A percentile compares a stretch with the other conserved stretches of the same genome.
Conservation (phyloP, 2,113 vertebrate species). For the Ophthalmolycus amberensis region DNA sequence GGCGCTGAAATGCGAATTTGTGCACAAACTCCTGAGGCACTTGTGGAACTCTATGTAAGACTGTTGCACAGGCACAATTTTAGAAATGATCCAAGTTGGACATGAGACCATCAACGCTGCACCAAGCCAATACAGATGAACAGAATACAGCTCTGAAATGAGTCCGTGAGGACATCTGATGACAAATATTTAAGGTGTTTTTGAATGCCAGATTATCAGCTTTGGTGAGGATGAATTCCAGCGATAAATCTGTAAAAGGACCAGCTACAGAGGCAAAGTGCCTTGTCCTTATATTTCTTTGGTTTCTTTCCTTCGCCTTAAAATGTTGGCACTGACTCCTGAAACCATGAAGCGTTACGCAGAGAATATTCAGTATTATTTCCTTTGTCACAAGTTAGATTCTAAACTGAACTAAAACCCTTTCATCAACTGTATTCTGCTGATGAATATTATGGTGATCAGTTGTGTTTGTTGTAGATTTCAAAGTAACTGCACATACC, state of each 20-base stretch:
- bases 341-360: constrained; percentile 51
- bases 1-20: constrained; percentile 25
- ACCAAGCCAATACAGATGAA: constrained; percentile 1
- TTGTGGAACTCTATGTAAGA: constrained; percentile 9
- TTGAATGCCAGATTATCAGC: constrained; percentile 29
- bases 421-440: constrained; percentile 51
- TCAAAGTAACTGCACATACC: constrained; percentile 54
- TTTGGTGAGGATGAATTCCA: constrained; percentile 32
- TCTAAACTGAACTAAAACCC: constrained; percentile 58
- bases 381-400: constrained; percentile 49
- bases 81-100: neutral
- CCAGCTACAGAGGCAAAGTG: constrained; percentile 23
- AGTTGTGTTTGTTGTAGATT: constrained; percentile 59
- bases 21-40: constrained; percentile 23
- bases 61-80: constrained; percentile 12
- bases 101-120: neutral
- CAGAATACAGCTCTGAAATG: constrained; percentile 15
- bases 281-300: constrained; percentile 41
- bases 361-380: constrained; percentile 61
- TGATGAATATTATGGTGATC: constrained; percentile 49
- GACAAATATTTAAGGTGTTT: constrained; percentile 47
- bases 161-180: constrained; percentile 30
- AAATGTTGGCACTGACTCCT: constrained; percentile 21
- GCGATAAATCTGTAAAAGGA: constrained; percentile 29
- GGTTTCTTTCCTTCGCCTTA: constrained; percentile 35